Evolutionary conservation across 2,888 invertebrate species (phyloP), one percentile per base, ranked within the genome.

Genomic region (Lepas anatifera): DNA sequence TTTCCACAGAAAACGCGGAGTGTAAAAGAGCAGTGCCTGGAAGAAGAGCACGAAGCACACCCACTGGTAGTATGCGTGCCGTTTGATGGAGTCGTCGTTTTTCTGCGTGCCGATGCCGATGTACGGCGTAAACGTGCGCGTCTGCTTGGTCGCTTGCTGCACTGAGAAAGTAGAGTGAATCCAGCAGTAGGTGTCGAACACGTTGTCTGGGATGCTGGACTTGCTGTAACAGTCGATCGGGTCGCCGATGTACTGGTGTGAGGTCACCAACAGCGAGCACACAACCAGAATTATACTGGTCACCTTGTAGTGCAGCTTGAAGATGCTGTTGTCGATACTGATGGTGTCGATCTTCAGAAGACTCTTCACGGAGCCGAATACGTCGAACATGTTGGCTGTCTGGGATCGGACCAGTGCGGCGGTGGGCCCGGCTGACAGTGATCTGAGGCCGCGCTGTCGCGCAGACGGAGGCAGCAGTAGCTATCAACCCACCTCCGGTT

Each of bases 241-340:
- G 74, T 82, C 81, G 25, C 82, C 82, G 69, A 83, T 81, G 77
- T 82, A 82, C 74, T 82, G 81, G 71, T 80, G 78, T 63, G 80
- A 79, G 50, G 81, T 81, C 69, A 83, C 80, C 68, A 82, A 76
- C 70, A 82, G 77, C 67, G 80, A 80, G 74, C 80, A 80, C 64
- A 81, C 79, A 72, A 82, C 78, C 72, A 82, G 77, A 69, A 81
- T 76, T 50, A 78, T 74, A 64, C 77, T 77, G 11, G 78, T 77
- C 35, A 74, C 77, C 72, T 77, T 94, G 84, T 95, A 95, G 81
- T 95, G 95, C 78, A 95, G 84, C 70, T 93, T 88, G 80, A 94
- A 95, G 76, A 95, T 87, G 84, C 92, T 92, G 84, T 95, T 95
- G 83, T 95, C 95, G 83, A 94, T 94, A 84, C 92, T 92, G 70